Conservation (phyloP, 2,113 vertebrate genomes). For the Oophaga pumilio region DNA sequence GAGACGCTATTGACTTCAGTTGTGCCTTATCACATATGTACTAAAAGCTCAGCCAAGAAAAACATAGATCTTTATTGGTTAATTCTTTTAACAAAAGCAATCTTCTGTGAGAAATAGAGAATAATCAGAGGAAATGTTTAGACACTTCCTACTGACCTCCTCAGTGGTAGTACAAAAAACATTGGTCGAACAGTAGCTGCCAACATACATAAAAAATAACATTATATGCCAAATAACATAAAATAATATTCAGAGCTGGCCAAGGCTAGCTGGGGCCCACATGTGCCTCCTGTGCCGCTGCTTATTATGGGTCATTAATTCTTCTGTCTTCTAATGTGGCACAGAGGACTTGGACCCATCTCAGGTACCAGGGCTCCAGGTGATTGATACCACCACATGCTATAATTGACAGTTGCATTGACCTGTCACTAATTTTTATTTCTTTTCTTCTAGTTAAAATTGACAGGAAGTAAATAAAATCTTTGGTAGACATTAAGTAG, state of each 20-base stretch:
- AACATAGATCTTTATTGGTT: not conserved
- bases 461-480: constrained; percentile 14
- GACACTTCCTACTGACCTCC: not conserved
- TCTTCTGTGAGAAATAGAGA: not conserved
- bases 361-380: too few relatives aligned
- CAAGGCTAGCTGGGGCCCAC: not conserved
- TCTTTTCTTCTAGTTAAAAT: constrained; percentile 14
- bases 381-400: too few relatives aligned
- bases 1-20: not conserved
- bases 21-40: not conserved
- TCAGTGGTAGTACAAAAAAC: not conserved
- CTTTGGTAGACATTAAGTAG: not conserved
- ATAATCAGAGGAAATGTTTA: constrained; percentile 1
- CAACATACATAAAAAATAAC: too few relatives aligned
- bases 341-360: not conserved
- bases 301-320: not conserved
- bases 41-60: not conserved
- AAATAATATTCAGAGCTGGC: not conserved
- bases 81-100: not conserved
- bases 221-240: not conserved
- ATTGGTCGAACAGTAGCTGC: not conserved
- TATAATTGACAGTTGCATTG: too few relatives aligned
- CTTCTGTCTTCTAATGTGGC: not conserved
- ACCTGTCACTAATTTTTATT: not conserved
- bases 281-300: not conserved